Conservation (phyloP, 23 tunicate species). For the Trididemnum clinides region DNA sequence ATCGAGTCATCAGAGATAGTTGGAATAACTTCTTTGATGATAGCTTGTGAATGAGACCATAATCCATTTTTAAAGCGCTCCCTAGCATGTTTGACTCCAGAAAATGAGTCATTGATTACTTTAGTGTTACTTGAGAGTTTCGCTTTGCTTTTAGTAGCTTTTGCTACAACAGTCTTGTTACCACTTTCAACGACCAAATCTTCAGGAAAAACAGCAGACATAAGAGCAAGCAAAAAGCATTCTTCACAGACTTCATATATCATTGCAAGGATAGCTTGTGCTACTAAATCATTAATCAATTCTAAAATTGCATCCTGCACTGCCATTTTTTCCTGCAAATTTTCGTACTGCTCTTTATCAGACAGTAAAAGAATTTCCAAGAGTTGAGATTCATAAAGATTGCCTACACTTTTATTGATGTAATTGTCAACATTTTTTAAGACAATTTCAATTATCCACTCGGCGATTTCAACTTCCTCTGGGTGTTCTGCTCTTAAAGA, state of each 20-base stretch:
- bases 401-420: slow-evolving; percentile 15
- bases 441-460: not conserved
- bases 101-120: slow-evolving; percentile 43
- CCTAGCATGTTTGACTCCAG: slow-evolving; percentile 30
- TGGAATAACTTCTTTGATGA: slow-evolving; percentile 13
- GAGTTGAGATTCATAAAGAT: slow-evolving; percentile 1
- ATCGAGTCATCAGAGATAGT: not conserved
- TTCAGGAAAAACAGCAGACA: slow-evolving; percentile 16
- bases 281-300: not conserved
- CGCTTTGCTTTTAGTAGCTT: slow-evolving; percentile 1
- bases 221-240: not conserved
- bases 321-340: not conserved
- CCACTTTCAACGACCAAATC: slow-evolving; percentile 42
- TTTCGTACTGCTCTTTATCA: slow-evolving; percentile 1
- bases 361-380: not conserved
- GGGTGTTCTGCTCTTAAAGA: not conserved
- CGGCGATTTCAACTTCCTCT: not conserved
- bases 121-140: not conserved
- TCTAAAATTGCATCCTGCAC: not conserved
- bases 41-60: slow-evolving; percentile 64
- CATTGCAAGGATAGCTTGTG: not conserved
- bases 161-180: slow-evolving; percentile 1
- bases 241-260: not conserved
- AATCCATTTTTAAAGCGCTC: slow-evolving; percentile 4
- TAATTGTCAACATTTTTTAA: slow-evolving; percentile 34